A percentile compares a stretch with the other conserved stretches of the same genome.
phyloP scores from a whole-genome alignment of 1,140 invertebrate genomes.

The Acromyrmex echinatior region DNA sequence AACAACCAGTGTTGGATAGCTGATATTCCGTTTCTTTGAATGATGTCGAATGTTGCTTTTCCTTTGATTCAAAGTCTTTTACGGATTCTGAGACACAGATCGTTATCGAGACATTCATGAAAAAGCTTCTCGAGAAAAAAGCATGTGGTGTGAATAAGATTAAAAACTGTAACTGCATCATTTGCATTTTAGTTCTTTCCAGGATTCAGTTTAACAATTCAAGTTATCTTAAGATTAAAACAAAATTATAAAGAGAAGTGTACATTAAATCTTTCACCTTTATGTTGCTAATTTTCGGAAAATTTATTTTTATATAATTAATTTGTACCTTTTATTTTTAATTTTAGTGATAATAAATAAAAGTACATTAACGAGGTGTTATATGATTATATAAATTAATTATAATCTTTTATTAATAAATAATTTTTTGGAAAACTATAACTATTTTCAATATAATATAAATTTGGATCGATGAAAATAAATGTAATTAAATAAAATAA shows the following conservation, averaged over 20 bases:
- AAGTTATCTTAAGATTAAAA: neutral
- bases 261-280: neutral
- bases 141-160: constrained; percentile 25
- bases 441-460: neutral
- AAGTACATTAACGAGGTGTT: neutral
- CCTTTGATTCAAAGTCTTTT: constrained; percentile 45
- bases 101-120: constrained; percentile 49
- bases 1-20: neutral
- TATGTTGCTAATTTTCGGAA: neutral
- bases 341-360: neutral
- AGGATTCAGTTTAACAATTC: neutral
- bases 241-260: neutral
- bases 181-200: constrained; percentile 19
- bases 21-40: constrained; percentile 40
- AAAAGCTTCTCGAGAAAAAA: constrained; percentile 12
- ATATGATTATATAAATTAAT: neutral
- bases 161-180: constrained; percentile 42
- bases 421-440: neutral
- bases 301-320: neutral
- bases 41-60: neutral
- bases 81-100: constrained; percentile 25
- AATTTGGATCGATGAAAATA: too few species aligned
- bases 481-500: too few species aligned
- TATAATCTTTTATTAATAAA: neutral
- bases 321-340: neutral